Percentiles rank a stretch among this genome's conserved stretches.
These are phyloP conservation scores for Scaptomyza pallida DNA, from an alignment of 1,140 invertebrate genomes.

Conservation along the genomic window DNA sequence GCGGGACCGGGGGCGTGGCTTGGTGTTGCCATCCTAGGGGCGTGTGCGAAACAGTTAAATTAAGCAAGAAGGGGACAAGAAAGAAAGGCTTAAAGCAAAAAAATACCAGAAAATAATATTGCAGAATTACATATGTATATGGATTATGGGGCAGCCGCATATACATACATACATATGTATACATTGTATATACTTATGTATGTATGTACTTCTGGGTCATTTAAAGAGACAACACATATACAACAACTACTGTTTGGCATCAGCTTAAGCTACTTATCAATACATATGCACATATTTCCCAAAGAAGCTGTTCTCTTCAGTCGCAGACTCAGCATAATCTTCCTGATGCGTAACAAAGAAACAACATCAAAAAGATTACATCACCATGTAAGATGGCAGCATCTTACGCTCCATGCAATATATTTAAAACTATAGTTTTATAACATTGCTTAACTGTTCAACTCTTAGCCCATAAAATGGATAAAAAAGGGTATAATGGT, in stretches of 20 bases:
- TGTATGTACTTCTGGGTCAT: constrained; percentile 47
- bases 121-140: constrained; percentile 59
- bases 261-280: background rate
- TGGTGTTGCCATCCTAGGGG: background rate
- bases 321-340: background rate
- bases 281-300: background rate
- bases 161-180: too few relatives aligned
- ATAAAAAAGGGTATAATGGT: too few relatives aligned
- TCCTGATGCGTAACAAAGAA: background rate
- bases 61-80: constrained; percentile 47
- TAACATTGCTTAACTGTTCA: too few relatives aligned
- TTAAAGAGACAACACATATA: constrained; percentile 19
- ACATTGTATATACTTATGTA: too few relatives aligned
- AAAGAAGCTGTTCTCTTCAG: background rate
- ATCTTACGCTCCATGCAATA: too few relatives aligned
- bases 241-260: background rate
- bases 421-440: too few relatives aligned
- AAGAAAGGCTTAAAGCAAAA: constrained; percentile 30
- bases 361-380: background rate
- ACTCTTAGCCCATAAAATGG: too few relatives aligned
- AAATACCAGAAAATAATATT: background rate
- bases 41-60: constrained; percentile 49
- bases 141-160: constrained; percentile 14
- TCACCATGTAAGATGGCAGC: too few relatives aligned
- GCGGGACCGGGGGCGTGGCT: constrained; percentile 1